phyloP scores from a whole-genome alignment of 2,888 invertebrate genomes.

The Operophtera brumata region DNA sequence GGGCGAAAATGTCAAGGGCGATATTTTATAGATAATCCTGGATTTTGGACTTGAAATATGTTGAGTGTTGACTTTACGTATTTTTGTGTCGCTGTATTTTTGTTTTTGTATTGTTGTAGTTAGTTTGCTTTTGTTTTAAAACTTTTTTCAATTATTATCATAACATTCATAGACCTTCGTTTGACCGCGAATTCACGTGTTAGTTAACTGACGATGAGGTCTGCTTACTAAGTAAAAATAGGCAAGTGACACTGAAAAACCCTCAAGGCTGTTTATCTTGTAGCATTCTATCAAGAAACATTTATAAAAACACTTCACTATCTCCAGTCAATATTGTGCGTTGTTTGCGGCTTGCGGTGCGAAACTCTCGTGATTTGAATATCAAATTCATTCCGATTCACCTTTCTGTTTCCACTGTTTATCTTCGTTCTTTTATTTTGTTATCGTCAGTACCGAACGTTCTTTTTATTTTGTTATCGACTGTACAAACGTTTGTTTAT shows the following conservation, averaged over 20 bases:
- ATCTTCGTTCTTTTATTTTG: conserved; percentile 71
- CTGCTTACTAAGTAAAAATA: too few relatives aligned
- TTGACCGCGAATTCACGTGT: too few relatives aligned
- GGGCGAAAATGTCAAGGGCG: conserved; percentile 56
- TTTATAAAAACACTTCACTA: conserved; percentile 27
- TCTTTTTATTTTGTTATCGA: conserved; percentile 48
- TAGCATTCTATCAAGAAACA: background rate
- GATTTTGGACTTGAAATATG: conserved; percentile 70
- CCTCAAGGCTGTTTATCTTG: too few relatives aligned
- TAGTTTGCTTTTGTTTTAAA: too few relatives aligned
- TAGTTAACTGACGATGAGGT: too few relatives aligned
- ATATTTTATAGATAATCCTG: conserved; percentile 76
- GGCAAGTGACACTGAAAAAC: too few relatives aligned
- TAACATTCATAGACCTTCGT: too few relatives aligned
- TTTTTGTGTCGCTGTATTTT: too few relatives aligned
- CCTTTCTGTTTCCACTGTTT: conserved; percentile 77
- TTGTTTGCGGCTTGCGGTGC: conserved; percentile 34
- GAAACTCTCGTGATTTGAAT: conserved; percentile 79
- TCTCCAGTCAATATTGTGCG: conserved; percentile 25
- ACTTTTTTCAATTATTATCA: too few relatives aligned
- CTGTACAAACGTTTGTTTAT: conserved; percentile 44
- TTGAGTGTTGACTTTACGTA: conserved; percentile 40
- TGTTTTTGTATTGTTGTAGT: too few relatives aligned
- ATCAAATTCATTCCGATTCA: conserved; percentile 75
- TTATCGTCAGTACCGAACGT: conserved; percentile 46